These are phyloP conservation scores for Neoarius graeffei DNA, from an alignment of 2,113 vertebrate species.

Conservation along the genomic window DNA sequence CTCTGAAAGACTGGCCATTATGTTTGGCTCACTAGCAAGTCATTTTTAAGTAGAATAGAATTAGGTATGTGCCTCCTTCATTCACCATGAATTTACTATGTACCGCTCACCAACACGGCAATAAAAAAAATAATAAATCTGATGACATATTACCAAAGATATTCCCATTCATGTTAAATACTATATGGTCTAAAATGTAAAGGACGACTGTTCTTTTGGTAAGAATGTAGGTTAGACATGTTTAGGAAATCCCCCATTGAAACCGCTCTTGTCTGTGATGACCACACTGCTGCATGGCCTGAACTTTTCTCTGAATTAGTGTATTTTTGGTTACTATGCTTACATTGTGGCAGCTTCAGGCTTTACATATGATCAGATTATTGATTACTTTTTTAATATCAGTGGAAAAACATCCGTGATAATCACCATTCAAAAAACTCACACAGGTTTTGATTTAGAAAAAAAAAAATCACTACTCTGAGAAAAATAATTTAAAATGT, in stretches of 20 bases:
- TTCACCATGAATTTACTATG: background rate
- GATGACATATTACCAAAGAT: background rate
- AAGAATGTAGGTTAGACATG: background rate
- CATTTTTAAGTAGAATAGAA: background rate
- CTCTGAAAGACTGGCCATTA: background rate
- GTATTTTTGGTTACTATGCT: background rate
- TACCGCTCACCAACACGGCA: background rate
- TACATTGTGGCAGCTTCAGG: background rate
- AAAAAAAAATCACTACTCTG: background rate
- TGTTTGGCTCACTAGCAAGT: background rate
- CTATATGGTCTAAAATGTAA: background rate
- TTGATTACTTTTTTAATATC: background rate
- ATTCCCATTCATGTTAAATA: background rate
- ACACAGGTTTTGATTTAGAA: background rate
- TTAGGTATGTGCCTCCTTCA: background rate
- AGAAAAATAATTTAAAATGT: background rate
- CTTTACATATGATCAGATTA: background rate
- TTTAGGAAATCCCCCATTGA: constrained; percentile 4
- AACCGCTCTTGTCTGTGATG: background rate
- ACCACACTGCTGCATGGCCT: background rate
- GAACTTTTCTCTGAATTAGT: background rate
- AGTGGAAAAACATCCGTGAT: background rate
- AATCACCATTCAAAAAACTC: background rate
- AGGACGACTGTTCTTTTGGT: background rate
- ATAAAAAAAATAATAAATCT: no score